A percentile compares a stretch with the other conserved stretches of the same genome.
Evolutionary conservation across 2,888 invertebrate genomes (phyloP).

Genomic region (Chrysina gloriosa): DNA sequence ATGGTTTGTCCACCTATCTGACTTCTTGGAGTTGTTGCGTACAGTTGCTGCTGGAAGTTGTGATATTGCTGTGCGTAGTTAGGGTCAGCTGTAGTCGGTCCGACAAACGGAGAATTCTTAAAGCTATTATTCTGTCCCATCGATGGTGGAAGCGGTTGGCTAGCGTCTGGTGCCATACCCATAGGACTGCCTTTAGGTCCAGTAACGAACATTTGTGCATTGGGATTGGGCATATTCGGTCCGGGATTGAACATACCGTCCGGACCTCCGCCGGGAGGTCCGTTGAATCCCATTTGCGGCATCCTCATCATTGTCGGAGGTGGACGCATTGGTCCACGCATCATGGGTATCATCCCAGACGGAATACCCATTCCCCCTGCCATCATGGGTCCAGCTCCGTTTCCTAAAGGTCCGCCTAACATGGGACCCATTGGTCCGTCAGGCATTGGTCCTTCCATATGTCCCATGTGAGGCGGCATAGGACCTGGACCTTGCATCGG

Average conservation of each 20-base stretch:
- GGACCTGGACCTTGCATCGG: conserved; percentile 64
- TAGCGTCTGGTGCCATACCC: conserved; percentile 72
- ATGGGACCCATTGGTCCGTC: conserved; percentile 62
- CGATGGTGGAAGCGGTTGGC: conserved; percentile 81
- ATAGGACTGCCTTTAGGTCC: conserved; percentile 71
- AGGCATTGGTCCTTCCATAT: conserved; percentile 62
- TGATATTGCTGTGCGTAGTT: conserved; percentile 96
- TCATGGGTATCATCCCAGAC: conserved; percentile 63
- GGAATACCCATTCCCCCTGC: conserved; percentile 65
- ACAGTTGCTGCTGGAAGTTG: conserved; percentile 94
- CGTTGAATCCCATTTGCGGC: conserved; percentile 63
- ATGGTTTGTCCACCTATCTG: conserved; percentile 66
- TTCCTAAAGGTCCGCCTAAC: conserved; percentile 67
- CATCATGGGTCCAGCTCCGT: conserved; percentile 64
- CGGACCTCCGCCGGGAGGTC: conserved; percentile 59
- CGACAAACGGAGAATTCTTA: conserved; percentile 84
- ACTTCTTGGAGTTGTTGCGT: conserved; percentile 85
- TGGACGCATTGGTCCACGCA: conserved; percentile 59
- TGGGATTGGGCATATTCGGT: conserved; percentile 64
- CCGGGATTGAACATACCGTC: conserved; percentile 62
- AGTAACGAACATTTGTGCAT: conserved; percentile 71
- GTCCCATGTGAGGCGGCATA: conserved; percentile 65
- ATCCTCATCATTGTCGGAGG: conserved; percentile 64
- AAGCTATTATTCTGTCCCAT: conserved; percentile 80
- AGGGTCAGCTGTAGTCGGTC: conserved; percentile 87